Evolutionary conservation across 2,113 vertebrate species (phyloP), one percentile per base, ranked within the genome.

Genomic region (Murina feae): DNA sequence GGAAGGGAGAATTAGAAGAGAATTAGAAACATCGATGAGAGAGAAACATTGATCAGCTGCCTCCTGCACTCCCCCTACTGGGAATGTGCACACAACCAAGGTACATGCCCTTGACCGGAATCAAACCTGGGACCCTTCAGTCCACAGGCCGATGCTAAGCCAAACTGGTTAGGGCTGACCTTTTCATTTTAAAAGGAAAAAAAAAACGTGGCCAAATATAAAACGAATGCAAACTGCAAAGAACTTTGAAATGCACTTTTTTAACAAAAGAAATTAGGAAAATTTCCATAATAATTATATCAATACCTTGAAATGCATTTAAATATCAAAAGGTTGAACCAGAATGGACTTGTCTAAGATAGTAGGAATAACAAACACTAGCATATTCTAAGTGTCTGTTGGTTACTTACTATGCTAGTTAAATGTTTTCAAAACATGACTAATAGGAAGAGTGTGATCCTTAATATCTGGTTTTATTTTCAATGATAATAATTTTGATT

Each of bases 391-490:
- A 78, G 16, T 80, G 9, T 75, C 66, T 47, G 25, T 76, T 91
- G 37, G 32, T 69, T 49, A 81, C 35, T 89, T 60, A 82, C 28
- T 35, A 16, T 94, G 37, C 90, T 51, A 42, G 10, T 74, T 60
- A 86, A 72, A n/a, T 71, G 39, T 51, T 78, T 53, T 79, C 60
- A 92, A 86, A 65, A n/a, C 44, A 28, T 65, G 39, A 85, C 35
- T 68, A 44, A 7, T 42, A 63, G 25, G 51, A 87, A 84, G 21
- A 71, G 35, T 60, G 28, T 47, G 14, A 37, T 63, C 91, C 94
- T 91, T 93, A 95, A 81, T 76, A 63, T 83, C 89, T 91, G 8
- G 18, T 58, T 69, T 91, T 89, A 51, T 69, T 76, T 94, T 93
- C 69, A 79, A 9, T 44, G 47, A 78, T 85, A 72, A 86, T 51